phyloP scores from a whole-genome alignment of 2,888 invertebrate species.

The Melolontha melolontha region DNA sequence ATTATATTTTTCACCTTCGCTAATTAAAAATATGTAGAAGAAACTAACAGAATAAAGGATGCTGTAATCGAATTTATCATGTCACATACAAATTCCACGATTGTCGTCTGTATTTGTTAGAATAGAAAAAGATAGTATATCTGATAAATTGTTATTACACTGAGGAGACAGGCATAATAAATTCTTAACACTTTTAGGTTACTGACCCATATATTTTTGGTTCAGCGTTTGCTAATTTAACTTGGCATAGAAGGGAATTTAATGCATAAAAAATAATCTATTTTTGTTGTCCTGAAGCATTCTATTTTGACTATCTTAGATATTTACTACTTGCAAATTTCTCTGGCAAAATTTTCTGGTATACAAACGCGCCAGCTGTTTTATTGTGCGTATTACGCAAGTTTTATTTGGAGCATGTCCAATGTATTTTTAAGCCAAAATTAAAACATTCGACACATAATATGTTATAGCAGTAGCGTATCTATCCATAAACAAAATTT shows the following conservation, averaged over 20 bases:
- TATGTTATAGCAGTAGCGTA: too few relatives aligned
- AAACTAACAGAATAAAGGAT: too few relatives aligned
- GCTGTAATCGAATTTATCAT: too few relatives aligned
- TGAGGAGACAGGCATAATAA: too few relatives aligned
- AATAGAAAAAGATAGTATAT: too few relatives aligned
- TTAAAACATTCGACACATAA: too few relatives aligned
- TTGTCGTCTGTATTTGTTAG: too few relatives aligned
- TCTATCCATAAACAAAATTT: too few relatives aligned
- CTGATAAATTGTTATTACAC: too few relatives aligned
- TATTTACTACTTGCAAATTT: background rate
- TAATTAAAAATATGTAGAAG: too few relatives aligned
- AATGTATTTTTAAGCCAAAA: background rate
- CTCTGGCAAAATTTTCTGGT: background rate
- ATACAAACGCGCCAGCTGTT: background rate
- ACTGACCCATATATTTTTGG: constrained; percentile 10
- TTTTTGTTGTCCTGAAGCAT: background rate
- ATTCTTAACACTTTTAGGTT: constrained; percentile 5
- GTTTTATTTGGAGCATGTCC: constrained; percentile 14
- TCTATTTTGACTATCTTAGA: constrained; percentile 1
- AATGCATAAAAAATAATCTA: background rate
- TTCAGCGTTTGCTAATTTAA: constrained; percentile 2
- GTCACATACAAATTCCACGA: too few relatives aligned
- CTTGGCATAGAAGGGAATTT: background rate
- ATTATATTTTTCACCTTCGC: too few relatives aligned
- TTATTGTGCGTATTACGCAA: constrained; percentile 1